A percentile compares a stretch with the other conserved stretches of the same genome.
phyloP scores from a whole-genome alignment of 2,888 invertebrate species.

The Belgica antarctica region DNA sequence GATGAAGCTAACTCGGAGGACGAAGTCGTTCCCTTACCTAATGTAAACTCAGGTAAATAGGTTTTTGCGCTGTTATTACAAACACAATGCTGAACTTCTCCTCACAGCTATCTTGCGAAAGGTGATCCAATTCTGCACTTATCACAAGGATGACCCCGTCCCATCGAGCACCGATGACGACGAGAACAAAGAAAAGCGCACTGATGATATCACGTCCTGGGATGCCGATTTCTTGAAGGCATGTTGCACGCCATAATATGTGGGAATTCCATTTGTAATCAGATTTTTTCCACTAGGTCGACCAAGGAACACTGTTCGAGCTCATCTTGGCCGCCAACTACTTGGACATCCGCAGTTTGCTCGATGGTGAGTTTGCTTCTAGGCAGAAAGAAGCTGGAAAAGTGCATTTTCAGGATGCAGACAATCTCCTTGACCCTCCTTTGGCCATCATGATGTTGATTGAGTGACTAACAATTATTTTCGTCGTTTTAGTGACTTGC shows the following conservation, averaged over 20 bases:
- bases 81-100: too few species aligned
- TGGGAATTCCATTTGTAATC: neutral
- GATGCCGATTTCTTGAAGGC: constrained; percentile 95
- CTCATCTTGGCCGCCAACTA: constrained; percentile 96
- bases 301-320: constrained; percentile 95
- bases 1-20: constrained; percentile 78
- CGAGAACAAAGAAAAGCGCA: constrained; percentile 96
- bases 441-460: too few species aligned
- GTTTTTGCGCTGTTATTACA: too few species aligned
- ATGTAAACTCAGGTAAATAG: constrained; percentile 96
- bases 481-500: too few species aligned
- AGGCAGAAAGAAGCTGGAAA: constrained; percentile 42
- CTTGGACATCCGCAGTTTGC: constrained; percentile 88
- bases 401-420: constrained; percentile 93
- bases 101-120: constrained; percentile 95
- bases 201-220: constrained; percentile 98
- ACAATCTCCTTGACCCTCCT: too few species aligned
- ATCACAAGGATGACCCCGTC: constrained; percentile 93
- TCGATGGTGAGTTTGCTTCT: too few species aligned
- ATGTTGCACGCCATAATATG: neutral
- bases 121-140: constrained; percentile 89
- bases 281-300: constrained; percentile 59
- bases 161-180: constrained; percentile 85
- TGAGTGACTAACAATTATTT: too few species aligned
- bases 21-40: constrained; percentile 92